Evolutionary conservation across 2,888 invertebrate genomes (phyloP).

Genomic region (Drosophila kuntzei): DNA sequence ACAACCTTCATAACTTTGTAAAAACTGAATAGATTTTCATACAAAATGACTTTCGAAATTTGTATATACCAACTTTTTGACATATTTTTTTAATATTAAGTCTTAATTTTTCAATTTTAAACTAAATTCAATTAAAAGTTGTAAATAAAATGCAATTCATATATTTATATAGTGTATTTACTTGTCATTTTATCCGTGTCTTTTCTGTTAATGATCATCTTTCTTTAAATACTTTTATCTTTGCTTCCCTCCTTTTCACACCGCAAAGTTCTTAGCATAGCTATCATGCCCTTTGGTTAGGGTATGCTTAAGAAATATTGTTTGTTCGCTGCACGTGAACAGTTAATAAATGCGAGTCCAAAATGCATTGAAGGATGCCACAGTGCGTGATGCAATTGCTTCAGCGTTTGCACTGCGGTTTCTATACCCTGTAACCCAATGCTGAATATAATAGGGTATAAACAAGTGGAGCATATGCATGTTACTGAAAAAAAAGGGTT

Average conservation of each 20-base stretch:
- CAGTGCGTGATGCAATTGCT: conserved; percentile 72
- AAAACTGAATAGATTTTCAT: no score
- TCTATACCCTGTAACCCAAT: conserved; percentile 11
- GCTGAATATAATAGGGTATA: not conserved
- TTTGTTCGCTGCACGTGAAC: conserved; percentile 71
- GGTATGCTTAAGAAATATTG: conserved; percentile 39
- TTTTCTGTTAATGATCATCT: no score
- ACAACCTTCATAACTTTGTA: no score
- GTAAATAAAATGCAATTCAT: no score
- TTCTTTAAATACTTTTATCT: not conserved
- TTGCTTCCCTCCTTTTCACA: not conserved
- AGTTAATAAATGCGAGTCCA: conserved; percentile 74
- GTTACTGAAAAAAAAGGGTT: no score
- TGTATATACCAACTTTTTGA: no score
- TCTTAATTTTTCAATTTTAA: no score
- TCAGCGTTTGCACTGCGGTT: conserved; percentile 24
- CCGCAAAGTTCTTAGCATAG: not conserved
- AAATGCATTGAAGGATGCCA: conserved; percentile 65
- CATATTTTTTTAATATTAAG: no score
- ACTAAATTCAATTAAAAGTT: no score
- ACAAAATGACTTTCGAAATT: no score
- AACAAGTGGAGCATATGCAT: not conserved
- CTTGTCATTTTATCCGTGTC: no score
- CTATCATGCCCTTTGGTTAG: conserved; percentile 17
- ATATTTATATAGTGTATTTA: no score